Evolutionary conservation across 2,797 vertebrate genomes (phyloP).

Genomic region (Columba guinea): DNA sequence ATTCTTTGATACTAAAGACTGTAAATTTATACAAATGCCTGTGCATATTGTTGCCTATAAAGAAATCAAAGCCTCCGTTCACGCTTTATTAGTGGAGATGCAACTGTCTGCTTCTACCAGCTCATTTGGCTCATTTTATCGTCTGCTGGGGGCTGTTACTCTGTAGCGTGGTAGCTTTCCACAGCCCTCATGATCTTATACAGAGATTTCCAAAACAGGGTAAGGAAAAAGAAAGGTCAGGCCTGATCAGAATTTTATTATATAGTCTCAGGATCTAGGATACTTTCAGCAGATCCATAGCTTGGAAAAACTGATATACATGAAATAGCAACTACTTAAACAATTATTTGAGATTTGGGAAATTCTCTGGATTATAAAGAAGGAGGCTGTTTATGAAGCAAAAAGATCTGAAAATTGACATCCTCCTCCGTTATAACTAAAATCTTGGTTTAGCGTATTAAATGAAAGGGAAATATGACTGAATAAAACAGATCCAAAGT

Average conservation of each 20-base stretch:
- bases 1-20: neutral
- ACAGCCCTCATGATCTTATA: neutral
- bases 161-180: neutral
- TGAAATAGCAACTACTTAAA: neutral
- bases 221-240: neutral
- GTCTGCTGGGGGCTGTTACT: neutral
- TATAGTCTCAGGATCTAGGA: neutral
- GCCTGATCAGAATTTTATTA: neutral
- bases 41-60: neutral
- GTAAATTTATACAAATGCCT: neutral
- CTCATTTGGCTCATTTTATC: accelerated
- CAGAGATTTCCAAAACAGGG: neutral
- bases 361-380: constrained; percentile 8
- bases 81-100: neutral
- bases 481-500: constrained; percentile 13
- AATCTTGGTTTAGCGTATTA: constrained; percentile 28
- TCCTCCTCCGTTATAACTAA: neutral
- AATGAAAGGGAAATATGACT: neutral
- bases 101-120: neutral
- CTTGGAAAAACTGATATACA: neutral
- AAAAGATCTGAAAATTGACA: neutral
- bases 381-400: neutral
- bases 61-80: neutral
- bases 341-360: constrained; percentile 25
- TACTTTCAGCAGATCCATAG: neutral